Base-by-base conservation (phyloP, 2,797 vertebrate genomes). In the Sebastes steindachneri region DNA sequence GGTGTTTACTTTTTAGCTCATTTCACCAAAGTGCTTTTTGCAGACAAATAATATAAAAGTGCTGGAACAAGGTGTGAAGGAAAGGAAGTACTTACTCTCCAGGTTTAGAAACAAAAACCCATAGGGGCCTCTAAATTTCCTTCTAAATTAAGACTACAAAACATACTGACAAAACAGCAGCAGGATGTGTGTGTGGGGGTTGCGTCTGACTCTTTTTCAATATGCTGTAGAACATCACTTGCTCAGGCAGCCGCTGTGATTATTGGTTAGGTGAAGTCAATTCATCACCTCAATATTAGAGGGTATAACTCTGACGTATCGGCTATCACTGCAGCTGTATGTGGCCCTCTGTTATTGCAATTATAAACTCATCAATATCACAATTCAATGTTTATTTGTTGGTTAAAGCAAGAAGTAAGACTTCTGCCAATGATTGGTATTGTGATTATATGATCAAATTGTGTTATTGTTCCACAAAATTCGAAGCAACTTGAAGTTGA, bases 1-100 rank as follows among this genome's bases (percentile, higher is more conserved):
- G 33, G 55, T 80, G 76, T 87, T 87, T 77, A 86, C 76, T 58
- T 67, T 90, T 84, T 37, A 67, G 45, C 72, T 83, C 62, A 62
- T 86, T 82, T 58, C 28, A 59, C 54, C 41, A 11, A 73, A 69
- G 63, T 19, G 41, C 21, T 51, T 79, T 75, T 67, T 74, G 68
- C 70, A 48, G 59, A 83, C 69, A 81, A 77, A 85, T 31, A 37
- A 77, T 45, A 53, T 58, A 31, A 70, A 80, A 79, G 66, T 71
- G 45, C 31, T 65, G 33, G 35, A 83, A 72, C 68, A 59, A 69
- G 9, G 68, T 41, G 51, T 65, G 33, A 67, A 60, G 29, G 41
- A 58, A 76, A 73, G 25, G 58, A 77, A 81, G 51, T 55, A 70
- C n/a, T 59, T 60, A 45, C 12, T 69, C 65, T 78, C 69, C 41